Conservation (phyloP, 1,140 invertebrate species). For the Drosophila grimshawi region DNA sequence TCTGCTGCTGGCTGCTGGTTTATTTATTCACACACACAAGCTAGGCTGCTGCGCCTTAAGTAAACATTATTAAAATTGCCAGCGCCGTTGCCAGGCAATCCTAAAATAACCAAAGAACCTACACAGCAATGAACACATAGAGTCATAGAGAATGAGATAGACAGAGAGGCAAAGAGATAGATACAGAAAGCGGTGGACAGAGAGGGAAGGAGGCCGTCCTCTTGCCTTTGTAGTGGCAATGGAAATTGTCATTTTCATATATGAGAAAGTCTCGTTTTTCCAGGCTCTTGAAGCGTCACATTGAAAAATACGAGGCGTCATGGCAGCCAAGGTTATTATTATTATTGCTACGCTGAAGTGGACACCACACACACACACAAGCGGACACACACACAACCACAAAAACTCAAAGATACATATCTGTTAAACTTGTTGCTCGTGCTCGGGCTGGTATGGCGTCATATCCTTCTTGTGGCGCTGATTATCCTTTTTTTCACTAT, state of each 20-base stretch:
- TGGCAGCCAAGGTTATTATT: slow-evolving; percentile 79
- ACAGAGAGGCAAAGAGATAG: not conserved
- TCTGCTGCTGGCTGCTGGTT: slow-evolving; percentile 21
- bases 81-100: slow-evolving; percentile 72
- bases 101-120: slow-evolving; percentile 72
- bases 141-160: not conserved
- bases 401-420: slow-evolving; percentile 12
- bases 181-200: not conserved
- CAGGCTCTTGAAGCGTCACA: slow-evolving; percentile 35
- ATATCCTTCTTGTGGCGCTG: slow-evolving; percentile 49
- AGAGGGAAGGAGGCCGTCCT: slow-evolving; percentile 6
- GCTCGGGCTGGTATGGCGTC: slow-evolving; percentile 31
- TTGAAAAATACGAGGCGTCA: slow-evolving; percentile 71
- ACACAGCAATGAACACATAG: slow-evolving; percentile 18
- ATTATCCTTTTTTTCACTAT: slow-evolving; percentile 73
- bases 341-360: slow-evolving; percentile 75
- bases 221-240: slow-evolving; percentile 66
- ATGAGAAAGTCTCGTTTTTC: slow-evolving; percentile 34
- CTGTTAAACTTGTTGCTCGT: slow-evolving; percentile 66
- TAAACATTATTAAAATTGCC: slow-evolving; percentile 83
- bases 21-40: slow-evolving; percentile 51
- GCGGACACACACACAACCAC: not conserved
- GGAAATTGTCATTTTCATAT: slow-evolving; percentile 77
- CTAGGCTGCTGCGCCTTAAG: slow-evolving; percentile 69
- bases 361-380: slow-evolving; percentile 41